Conservation (phyloP, 2,888 invertebrate species). For the Carpatolechia fugitivella region DNA sequence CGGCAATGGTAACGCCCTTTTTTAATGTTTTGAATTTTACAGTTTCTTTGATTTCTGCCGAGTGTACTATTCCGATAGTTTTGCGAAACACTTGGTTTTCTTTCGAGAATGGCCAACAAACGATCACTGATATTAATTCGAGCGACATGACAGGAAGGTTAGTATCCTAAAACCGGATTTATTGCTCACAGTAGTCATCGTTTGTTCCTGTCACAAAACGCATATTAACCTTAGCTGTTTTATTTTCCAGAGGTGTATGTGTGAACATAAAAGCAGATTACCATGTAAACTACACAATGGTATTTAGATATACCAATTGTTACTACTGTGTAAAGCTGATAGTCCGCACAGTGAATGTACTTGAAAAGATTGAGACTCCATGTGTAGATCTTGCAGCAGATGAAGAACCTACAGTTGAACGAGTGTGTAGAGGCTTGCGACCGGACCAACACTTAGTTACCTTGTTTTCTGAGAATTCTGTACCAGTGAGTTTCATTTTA, state of each 20-base stretch:
- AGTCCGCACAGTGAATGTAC: constrained; percentile 91
- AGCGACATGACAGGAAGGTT: constrained; percentile 85
- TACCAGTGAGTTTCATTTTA: constrained; percentile 79
- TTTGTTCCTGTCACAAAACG: not conserved
- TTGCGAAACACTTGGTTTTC: constrained; percentile 95
- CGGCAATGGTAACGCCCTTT: constrained; percentile 57
- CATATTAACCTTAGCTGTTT: not conserved
- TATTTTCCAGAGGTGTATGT: constrained; percentile 81
- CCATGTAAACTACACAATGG: constrained; percentile 91
- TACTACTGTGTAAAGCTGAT: constrained; percentile 92
- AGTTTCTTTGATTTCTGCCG: constrained; percentile 54
- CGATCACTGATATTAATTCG: constrained; percentile 89
- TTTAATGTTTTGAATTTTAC: constrained; percentile 39
- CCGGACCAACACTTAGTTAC: constrained; percentile 90
- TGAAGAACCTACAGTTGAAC: constrained; percentile 84
- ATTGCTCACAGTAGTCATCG: not conserved
- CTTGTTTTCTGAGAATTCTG: constrained; percentile 92
- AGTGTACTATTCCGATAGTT: constrained; percentile 87
- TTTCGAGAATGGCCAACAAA: constrained; percentile 91
- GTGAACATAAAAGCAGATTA: constrained; percentile 85
- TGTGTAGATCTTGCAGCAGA: constrained; percentile 85
- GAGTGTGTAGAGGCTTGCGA: constrained; percentile 86
- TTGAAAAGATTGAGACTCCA: constrained; percentile 92
- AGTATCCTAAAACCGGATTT: constrained; percentile 9
- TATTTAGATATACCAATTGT: constrained; percentile 85